A percentile compares a stretch with the other conserved stretches of the same genome.
Evolutionary conservation across 2,113 vertebrate genomes (phyloP).

Genomic region (Tragelaphus scriptus): DNA sequence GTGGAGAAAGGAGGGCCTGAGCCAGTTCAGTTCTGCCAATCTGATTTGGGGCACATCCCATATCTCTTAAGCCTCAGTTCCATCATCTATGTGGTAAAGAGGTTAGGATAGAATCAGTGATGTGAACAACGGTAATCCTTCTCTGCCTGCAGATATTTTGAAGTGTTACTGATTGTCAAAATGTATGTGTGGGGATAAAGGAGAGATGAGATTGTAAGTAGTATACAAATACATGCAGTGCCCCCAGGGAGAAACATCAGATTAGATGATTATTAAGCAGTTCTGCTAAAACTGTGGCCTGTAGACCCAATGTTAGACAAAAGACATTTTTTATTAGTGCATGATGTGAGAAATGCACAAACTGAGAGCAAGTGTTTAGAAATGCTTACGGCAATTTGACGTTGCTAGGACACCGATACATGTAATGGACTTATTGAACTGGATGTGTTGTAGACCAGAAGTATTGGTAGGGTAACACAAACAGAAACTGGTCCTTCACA

Average conservation of each 20-base stretch:
- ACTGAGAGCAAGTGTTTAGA: background rate
- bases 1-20: background rate
- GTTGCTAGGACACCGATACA: background rate
- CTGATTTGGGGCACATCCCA: background rate
- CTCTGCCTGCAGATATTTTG: background rate
- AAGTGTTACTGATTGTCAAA: background rate
- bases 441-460: background rate
- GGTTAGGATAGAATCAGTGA: background rate
- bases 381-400: background rate
- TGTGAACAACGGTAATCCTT: background rate
- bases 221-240: background rate
- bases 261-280: background rate
- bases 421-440: background rate
- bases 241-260: background rate
- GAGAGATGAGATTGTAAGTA: background rate
- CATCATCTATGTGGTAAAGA: background rate
- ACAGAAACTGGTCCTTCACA: background rate
- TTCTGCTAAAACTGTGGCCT: background rate
- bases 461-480: background rate
- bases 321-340: background rate
- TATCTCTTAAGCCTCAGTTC: background rate
- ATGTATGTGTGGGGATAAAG: background rate
- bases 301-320: background rate
- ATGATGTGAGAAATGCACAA: background rate
- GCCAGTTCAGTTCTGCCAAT: background rate